These are phyloP conservation scores for Thermophis baileyi DNA, from an alignment of 2,113 vertebrate genomes.

Conservation along the genomic window DNA sequence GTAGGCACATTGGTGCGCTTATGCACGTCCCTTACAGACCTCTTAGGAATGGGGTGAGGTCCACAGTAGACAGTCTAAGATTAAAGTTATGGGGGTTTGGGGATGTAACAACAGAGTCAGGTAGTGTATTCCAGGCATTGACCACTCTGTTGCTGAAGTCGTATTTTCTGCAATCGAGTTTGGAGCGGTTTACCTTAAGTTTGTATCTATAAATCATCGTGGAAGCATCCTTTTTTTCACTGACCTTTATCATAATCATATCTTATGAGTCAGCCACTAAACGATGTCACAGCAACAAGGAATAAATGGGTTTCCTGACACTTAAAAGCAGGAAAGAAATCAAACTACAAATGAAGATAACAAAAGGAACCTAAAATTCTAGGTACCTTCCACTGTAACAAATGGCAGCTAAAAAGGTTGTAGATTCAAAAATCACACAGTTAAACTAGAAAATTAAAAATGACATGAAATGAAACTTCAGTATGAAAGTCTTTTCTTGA, in stretches of 20 bases:
- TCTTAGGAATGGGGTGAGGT: too few species aligned
- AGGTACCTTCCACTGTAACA: rapidly evolving
- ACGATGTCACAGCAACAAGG: background rate
- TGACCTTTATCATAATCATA: background rate
- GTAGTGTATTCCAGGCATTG: too few species aligned
- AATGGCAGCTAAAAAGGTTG: background rate
- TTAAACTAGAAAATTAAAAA: background rate
- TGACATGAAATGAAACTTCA: background rate
- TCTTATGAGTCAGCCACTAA: background rate
- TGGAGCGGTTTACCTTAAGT: too few species aligned
- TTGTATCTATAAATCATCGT: background rate
- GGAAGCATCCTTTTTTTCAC: background rate
- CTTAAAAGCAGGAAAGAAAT: background rate
- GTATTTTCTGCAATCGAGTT: too few species aligned
- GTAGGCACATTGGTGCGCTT: too few species aligned
- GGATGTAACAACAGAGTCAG: too few species aligned
- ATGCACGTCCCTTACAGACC: too few species aligned
- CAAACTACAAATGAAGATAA: background rate
- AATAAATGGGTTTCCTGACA: background rate
- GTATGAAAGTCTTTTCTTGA: background rate
- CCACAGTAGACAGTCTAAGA: too few species aligned
- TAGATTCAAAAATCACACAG: background rate
- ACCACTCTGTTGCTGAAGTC: too few species aligned
- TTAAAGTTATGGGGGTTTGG: too few species aligned
- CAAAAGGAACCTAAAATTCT: rapidly evolving